Conservation (phyloP, 2,888 invertebrate species). For the Hypsopygia costalis region DNA sequence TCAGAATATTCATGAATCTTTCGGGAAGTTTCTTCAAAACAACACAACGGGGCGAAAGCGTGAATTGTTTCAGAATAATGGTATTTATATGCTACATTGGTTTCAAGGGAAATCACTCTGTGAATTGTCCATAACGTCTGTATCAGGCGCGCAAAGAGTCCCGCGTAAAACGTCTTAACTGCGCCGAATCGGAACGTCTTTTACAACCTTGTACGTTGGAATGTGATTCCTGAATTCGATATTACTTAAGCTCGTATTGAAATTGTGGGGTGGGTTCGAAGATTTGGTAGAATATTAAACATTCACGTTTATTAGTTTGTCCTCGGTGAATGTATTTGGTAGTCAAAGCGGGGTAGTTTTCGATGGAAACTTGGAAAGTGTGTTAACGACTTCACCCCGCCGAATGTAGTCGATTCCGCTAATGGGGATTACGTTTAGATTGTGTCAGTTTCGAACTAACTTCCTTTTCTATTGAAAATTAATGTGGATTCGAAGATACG, state of each 20-base stretch:
- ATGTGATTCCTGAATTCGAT: conserved; percentile 48
- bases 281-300: conserved; percentile 75
- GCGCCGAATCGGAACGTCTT: conserved; percentile 25
- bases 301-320: conserved; percentile 79
- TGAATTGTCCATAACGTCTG: conserved; percentile 67
- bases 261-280: conserved; percentile 54
- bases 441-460: conserved; percentile 37
- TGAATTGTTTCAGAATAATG: conserved; percentile 76
- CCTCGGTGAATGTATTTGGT: conserved; percentile 65
- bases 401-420: conserved; percentile 56
- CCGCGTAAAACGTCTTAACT: conserved; percentile 25
- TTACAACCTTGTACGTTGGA: conserved; percentile 40
- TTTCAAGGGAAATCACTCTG: conserved; percentile 79
- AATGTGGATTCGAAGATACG: conserved; percentile 4
- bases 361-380: conserved; percentile 70
- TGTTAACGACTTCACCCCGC: conserved; percentile 65
- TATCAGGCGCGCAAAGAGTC: conserved; percentile 33
- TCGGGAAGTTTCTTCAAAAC: conserved; percentile 50
- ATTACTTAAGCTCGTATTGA: conserved; percentile 73
- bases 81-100: conserved; percentile 80
- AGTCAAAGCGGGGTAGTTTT: conserved; percentile 72
- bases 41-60: conserved; percentile 54
- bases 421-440: conserved; percentile 64
- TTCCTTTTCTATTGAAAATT: conserved; percentile 26
- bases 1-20: conserved; percentile 47